Evolutionary conservation across 2,888 invertebrate genomes (phyloP).

Genomic region (Pasiphila rectangulata): DNA sequence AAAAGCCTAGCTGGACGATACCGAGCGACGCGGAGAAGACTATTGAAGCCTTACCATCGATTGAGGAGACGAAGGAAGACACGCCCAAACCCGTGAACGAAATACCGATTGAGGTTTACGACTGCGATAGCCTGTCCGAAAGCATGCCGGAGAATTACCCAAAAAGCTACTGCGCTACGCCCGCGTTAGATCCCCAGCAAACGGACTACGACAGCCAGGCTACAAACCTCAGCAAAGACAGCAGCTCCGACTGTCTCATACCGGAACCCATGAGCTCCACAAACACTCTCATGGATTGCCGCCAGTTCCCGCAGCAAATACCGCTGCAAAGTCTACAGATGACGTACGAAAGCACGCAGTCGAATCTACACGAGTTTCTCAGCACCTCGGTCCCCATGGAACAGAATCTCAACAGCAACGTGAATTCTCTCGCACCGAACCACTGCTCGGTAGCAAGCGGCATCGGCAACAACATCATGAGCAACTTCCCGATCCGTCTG

Average conservation of each 20-base stretch:
- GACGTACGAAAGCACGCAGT: slow-evolving; percentile 52
- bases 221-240: slow-evolving; percentile 66
- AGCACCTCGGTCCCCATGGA: slow-evolving; percentile 60
- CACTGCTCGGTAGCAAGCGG: slow-evolving; percentile 54
- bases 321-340: slow-evolving; percentile 45
- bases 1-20: slow-evolving; percentile 71
- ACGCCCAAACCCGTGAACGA: slow-evolving; percentile 52
- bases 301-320: slow-evolving; percentile 54
- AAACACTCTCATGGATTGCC: slow-evolving; percentile 58
- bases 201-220: slow-evolving; percentile 50
- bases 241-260: slow-evolving; percentile 66
- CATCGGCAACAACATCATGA: slow-evolving; percentile 65
- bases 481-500: slow-evolving; percentile 67
- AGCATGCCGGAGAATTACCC: slow-evolving; percentile 58
- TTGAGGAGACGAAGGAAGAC: slow-evolving; percentile 46
- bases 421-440: slow-evolving; percentile 53
- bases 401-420: slow-evolving; percentile 55
- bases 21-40: slow-evolving; percentile 56
- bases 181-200: slow-evolving; percentile 43
- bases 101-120: slow-evolving; percentile 69
- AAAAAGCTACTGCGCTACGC: slow-evolving; percentile 54
- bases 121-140: slow-evolving; percentile 69
- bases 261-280: slow-evolving; percentile 65
- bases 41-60: slow-evolving; percentile 35
- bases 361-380: slow-evolving; percentile 61